Evolutionary conservation across 2,888 invertebrate genomes (phyloP).

Genomic region (Phymatocera aterrima): DNA sequence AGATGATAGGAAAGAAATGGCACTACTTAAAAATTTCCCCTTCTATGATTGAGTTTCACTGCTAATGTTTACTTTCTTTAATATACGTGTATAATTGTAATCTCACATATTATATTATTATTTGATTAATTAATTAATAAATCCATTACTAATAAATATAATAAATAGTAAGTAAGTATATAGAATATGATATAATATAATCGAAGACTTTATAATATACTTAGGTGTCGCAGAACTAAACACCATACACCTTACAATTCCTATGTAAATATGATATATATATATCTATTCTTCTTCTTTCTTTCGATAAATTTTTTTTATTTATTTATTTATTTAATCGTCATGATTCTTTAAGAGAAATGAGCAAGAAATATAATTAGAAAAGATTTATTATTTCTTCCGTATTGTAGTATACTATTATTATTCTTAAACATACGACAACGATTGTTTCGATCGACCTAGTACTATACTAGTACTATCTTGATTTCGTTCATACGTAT

Average conservation of each 20-base stretch:
- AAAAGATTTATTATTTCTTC: too few relatives aligned
- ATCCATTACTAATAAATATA: background rate
- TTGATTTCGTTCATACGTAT: too few relatives aligned
- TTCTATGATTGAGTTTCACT: background rate
- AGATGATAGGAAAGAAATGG: too few relatives aligned
- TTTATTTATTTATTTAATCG: background rate
- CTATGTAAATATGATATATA: conserved; percentile 31
- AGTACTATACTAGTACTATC: background rate
- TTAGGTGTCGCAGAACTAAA: conserved; percentile 27
- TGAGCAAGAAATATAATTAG: background rate
- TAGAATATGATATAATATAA: too few relatives aligned
- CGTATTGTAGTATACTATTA: background rate
- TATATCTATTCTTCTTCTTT: background rate
- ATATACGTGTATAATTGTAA: too few relatives aligned
- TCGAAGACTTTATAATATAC: conserved; percentile 33
- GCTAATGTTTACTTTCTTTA: conserved; percentile 17
- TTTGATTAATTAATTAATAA: conserved; percentile 19
- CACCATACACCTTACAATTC: conserved; percentile 7
- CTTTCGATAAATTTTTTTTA: background rate
- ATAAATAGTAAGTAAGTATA: conserved; percentile 14
- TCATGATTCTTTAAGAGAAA: background rate
- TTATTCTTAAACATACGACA: too few relatives aligned
- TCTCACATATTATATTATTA: conserved; percentile 21
- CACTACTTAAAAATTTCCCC: too few relatives aligned
- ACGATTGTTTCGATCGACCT: conserved; percentile 23